Evolutionary conservation across 2,797 vertebrate genomes (phyloP), one percentile per base, ranked within the genome.

Genomic region (Heterohyrax brucei): DNA sequence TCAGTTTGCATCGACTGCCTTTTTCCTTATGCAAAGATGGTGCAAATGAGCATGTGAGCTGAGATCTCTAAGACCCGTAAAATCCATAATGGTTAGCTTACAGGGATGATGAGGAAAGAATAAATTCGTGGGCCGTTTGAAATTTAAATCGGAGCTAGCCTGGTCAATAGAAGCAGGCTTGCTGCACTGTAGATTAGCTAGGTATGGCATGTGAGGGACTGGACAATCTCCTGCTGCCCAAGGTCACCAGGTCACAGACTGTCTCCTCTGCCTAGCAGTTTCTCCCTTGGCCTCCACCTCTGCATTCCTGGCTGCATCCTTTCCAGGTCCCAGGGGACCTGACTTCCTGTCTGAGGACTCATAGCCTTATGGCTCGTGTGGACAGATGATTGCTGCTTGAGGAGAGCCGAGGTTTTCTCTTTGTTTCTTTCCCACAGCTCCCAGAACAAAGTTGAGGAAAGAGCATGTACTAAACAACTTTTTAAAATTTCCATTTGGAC

Each of bases 41-140:
- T 98, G 98, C 93, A 94, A 98, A 98, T 96, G 95, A 98, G 93
- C 97, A 95, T 97, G 96, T 96, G 98, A 98, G 88, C 87, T 19
- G 2, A 62, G 97, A 96, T 97, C 97, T 98, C 95, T 44, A 93
- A 98, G 98, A 96, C 98, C 98, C 98, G 97, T 98, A 98, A 99
- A 99, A 99, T 99, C 98, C 97, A 98, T 98, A 98, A 97, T 94
- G 93, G 97, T 98, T 98, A 97, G 97, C 98, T 98, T 98, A 98
- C 95, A 94, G 97, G 98, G 97, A 96, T 98, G 93, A 94, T 19
- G 93, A 97, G 91, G 96, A 97, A 98, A 95, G 97, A 98, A 98
- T 98, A 97, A 97, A 98, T 98, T 97, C 92, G 59, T 94, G 97
- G 96, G 94, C 97, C 98, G 97, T 98, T 98, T 98, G 98, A 98